A percentile compares a stretch with the other conserved stretches of the same genome.
phyloP scores from a whole-genome alignment of 2,888 invertebrate genomes.

The Uloborus plumipes region DNA sequence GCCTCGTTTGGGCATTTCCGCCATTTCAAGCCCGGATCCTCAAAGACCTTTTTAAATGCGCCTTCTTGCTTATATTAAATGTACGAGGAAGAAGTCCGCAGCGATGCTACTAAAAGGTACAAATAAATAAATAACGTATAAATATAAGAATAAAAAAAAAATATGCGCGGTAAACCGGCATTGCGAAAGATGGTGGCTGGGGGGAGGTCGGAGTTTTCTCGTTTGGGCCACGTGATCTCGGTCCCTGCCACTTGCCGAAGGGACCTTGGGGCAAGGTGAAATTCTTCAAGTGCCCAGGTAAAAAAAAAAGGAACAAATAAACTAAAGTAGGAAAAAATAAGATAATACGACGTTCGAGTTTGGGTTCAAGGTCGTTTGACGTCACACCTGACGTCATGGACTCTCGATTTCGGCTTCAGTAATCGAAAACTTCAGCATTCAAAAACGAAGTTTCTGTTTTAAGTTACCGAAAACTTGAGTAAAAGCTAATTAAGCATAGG shows the following conservation, averaged over 20 bases:
- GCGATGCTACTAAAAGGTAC: conserved; percentile 14
- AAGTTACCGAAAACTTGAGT: too few species aligned
- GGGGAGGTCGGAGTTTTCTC: conserved; percentile 20
- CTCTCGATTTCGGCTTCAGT: conserved; percentile 49
- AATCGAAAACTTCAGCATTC: too few species aligned
- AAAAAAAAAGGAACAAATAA: conserved; percentile 35
- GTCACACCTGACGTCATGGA: conserved; percentile 40
- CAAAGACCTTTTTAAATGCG: conserved; percentile 20
- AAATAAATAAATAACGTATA: conserved; percentile 26
- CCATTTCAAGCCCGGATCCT: conserved; percentile 35
- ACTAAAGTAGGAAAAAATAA: conserved; percentile 34
- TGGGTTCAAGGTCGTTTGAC: conserved; percentile 61
- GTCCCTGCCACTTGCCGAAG: conserved; percentile 47
- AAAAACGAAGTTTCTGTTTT: too few species aligned
- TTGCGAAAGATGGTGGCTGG: conserved; percentile 5
- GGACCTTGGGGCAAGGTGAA: conserved; percentile 58
- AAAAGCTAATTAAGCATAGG: too few species aligned
- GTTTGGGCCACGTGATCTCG: conserved; percentile 43
- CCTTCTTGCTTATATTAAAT: conserved; percentile 42
- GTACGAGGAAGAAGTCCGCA: conserved; percentile 18
- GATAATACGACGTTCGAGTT: conserved; percentile 56
- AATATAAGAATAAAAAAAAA: conserved; percentile 8
- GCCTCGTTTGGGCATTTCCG: conserved; percentile 41
- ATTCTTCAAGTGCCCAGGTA: conserved; percentile 50
- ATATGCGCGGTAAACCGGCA: conserved; percentile 37